Evolutionary conservation across 1,140 invertebrate species (phyloP).

Genomic region (Drosophila busckii): DNA sequence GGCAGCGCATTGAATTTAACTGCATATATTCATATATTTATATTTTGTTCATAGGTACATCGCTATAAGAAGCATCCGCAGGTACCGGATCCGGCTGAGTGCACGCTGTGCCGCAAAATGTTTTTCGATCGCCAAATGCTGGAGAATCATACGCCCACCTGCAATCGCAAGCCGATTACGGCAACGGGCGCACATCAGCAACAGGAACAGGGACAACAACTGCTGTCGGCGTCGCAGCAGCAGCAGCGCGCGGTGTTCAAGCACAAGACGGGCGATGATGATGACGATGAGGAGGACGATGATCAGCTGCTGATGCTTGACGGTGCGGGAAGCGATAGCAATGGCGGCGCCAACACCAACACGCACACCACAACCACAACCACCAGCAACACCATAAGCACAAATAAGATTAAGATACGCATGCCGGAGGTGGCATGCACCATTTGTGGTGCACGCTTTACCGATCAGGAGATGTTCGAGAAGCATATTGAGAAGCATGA

Average conservation of each 20-base stretch:
- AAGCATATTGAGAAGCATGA: conserved; percentile 78
- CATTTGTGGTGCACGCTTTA: conserved; percentile 69
- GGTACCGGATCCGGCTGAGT: conserved; percentile 69
- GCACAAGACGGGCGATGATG: conserved; percentile 74
- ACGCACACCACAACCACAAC: not conserved
- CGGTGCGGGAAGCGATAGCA: conserved; percentile 5
- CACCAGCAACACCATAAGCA: not conserved
- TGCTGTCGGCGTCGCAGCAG: conserved; percentile 5
- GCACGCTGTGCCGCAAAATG: conserved; percentile 69
- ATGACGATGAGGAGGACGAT: conserved; percentile 63
- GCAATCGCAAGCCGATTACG: conserved; percentile 72
- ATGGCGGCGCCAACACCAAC: conserved; percentile 1
- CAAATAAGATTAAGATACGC: conserved; percentile 70
- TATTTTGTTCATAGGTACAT: conserved; percentile 51
- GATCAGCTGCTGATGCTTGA: conserved; percentile 30
- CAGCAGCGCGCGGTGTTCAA: conserved; percentile 39
- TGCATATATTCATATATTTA: not conserved
- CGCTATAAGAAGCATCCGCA: conserved; percentile 79
- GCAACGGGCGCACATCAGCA: conserved; percentile 57
- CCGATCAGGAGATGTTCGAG: conserved; percentile 71
- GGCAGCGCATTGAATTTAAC: not conserved
- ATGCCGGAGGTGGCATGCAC: conserved; percentile 74
- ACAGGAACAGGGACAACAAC: conserved; percentile 12
- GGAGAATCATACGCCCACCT: conserved; percentile 73
- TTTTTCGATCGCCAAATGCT: conserved; percentile 77